phyloP scores from a whole-genome alignment of 2,113 vertebrate genomes.

The Mus musculus region GRCm39 chr9:114809501-114810000 shows the following conservation, averaged over 20 bases:
- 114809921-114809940: neutral
- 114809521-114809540: constrained; percentile 4
- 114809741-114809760: neutral
- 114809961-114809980: neutral
- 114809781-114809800: neutral
- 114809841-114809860: neutral
- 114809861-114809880: neutral
- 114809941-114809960: constrained; percentile 43
- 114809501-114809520: neutral
- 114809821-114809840: neutral
- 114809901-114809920: neutral
- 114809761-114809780: neutral
- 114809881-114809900: neutral
- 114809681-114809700: neutral
- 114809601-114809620: constrained; percentile 57
- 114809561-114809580: constrained; percentile 32
- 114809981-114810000: neutral
- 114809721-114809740: neutral
- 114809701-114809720: constrained; percentile 34
- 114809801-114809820: neutral
- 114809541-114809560: constrained; percentile 20
- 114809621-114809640: constrained; percentile 59
- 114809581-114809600: constrained; percentile 51
- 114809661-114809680: constrained; percentile 58
- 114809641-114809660: constrained; percentile 24